Evolutionary conservation across 1,140 invertebrate genomes (phyloP).

Genomic region (Melitaea cinxia): DNA sequence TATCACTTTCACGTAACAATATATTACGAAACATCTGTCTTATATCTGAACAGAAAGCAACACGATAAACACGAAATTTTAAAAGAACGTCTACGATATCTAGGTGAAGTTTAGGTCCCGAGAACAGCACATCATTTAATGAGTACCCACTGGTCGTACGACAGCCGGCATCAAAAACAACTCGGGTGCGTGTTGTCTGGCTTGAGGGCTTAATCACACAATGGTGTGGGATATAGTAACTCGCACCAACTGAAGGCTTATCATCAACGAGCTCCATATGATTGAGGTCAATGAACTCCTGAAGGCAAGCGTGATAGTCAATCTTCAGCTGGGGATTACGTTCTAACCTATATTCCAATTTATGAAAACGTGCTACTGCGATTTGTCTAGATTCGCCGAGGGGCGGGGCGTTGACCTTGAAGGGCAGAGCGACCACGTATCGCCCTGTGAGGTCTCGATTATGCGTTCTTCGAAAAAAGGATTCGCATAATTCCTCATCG

Average conservation of each 20-base stretch:
- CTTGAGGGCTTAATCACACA: neutral
- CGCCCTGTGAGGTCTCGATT: neutral
- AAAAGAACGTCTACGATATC: neutral
- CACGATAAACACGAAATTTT: neutral
- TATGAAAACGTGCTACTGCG: neutral
- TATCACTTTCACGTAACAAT: neutral
- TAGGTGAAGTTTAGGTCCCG: neutral
- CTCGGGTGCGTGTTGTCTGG: neutral
- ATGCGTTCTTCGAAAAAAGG: neutral
- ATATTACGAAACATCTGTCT: neutral
- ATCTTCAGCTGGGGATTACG: neutral
- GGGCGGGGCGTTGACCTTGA: neutral
- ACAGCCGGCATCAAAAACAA: neutral
- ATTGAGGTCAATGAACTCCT: neutral
- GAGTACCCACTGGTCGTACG: neutral
- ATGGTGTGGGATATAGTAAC: neutral
- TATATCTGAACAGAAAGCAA: neutral
- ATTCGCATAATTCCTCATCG: neutral
- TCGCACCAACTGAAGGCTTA: neutral
- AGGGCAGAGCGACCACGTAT: neutral
- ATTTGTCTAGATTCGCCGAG: neutral
- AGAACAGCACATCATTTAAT: neutral
- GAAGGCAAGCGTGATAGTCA: neutral
- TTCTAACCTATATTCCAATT: neutral
- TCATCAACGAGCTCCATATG: neutral